These are phyloP conservation scores for Montipora capitata DNA, from an alignment of 92 coral and sea anemone genomes.

Conservation along the genomic window DNA sequence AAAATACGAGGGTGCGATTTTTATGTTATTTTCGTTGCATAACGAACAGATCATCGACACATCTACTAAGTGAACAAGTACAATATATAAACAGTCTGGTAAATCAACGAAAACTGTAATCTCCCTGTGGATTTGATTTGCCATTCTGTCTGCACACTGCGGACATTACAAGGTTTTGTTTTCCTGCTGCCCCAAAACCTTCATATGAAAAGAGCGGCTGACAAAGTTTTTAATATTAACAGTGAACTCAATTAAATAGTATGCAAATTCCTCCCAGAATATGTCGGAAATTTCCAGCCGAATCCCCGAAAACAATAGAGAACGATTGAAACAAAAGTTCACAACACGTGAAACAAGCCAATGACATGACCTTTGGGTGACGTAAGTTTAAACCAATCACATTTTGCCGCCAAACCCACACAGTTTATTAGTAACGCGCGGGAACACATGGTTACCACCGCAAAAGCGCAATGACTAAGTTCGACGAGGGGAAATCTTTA, in stretches of 20 bases:
- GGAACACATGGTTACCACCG: conserved; percentile 83
- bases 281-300: conserved; percentile 74
- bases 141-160: not conserved
- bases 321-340: conserved; percentile 71
- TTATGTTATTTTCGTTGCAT: too few relatives aligned
- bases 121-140: too few relatives aligned
- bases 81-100: too few relatives aligned
- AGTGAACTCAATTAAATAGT: conserved; percentile 48
- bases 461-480: conserved; percentile 27
- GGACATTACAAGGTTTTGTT: not conserved
- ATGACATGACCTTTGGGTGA: conserved; percentile 66
- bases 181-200: not conserved
- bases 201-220: not conserved
- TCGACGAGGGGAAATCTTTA: conserved; percentile 39
- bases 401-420: conserved; percentile 43
- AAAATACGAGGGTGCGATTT: too few relatives aligned
- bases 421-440: conserved; percentile 97
- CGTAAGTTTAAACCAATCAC: conserved; percentile 82
- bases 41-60: too few relatives aligned
- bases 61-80: too few relatives aligned
- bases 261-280: conserved; percentile 65
- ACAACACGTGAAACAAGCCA: conserved; percentile 59
- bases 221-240: conserved; percentile 48
- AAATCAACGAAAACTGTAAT: too few relatives aligned
- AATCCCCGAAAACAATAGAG: conserved; percentile 70